Conservation (phyloP, 2,113 vertebrate species). For the Alces alces region DNA sequence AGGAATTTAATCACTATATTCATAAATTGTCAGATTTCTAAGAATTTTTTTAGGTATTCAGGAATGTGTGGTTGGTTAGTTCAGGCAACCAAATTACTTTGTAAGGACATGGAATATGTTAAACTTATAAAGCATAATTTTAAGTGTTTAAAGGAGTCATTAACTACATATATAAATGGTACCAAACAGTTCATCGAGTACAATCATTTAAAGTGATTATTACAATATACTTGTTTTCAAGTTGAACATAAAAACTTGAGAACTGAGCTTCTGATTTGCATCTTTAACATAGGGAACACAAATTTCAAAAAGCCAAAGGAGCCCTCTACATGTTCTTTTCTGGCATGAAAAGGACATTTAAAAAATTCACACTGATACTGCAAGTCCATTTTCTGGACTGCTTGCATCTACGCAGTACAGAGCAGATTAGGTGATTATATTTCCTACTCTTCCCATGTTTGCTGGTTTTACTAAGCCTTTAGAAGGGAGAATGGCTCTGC, state of each 20-base stretch:
- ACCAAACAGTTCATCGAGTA: not conserved
- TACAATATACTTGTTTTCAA: conserved; percentile 10
- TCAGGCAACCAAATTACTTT: not conserved
- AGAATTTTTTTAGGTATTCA: not conserved
- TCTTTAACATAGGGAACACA: not conserved
- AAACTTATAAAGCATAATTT: not conserved
- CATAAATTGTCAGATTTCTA: not conserved
- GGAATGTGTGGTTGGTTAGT: conserved; percentile 16
- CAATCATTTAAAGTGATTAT: not conserved
- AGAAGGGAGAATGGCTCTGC: not conserved
- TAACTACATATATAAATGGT: conserved; percentile 1
- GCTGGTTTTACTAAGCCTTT: not conserved
- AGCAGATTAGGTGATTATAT: not conserved
- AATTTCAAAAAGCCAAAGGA: not conserved
- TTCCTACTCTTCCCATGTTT: not conserved
- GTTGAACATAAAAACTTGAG: conserved; percentile 23
- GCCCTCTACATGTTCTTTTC: not conserved
- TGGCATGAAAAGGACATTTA: not conserved
- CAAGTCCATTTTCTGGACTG: not conserved
- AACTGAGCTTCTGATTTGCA: not conserved
- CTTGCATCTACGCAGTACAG: not conserved
- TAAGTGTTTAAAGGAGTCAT: not conserved
- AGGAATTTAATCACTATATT: not conserved
- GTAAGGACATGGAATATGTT: not conserved
- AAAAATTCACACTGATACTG: not conserved